phyloP scores from a whole-genome alignment of 2,113 vertebrate species.

The Canis aureus region DNA sequence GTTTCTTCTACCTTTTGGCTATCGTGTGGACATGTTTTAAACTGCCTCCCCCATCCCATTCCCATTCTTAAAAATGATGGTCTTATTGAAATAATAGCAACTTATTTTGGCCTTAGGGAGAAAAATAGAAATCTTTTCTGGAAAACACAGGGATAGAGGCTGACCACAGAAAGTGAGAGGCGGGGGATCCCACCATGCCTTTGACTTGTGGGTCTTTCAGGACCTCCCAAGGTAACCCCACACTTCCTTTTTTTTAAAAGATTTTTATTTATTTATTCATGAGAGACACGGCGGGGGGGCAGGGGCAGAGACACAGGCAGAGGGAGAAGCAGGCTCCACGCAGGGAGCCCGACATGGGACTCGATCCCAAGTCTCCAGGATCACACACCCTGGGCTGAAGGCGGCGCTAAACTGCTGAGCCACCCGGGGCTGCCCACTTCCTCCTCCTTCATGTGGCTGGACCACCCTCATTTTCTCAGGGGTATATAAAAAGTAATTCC shows the following conservation, averaged over 20 bases:
- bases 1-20: background rate
- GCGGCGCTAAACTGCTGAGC: too few species aligned
- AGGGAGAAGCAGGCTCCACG: too few species aligned
- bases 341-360: too few species aligned
- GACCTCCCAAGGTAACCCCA: background rate
- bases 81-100: background rate
- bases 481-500: background rate
- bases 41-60: background rate
- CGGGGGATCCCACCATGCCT: background rate
- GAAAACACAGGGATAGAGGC: background rate
- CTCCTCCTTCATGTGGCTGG: background rate
- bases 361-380: too few species aligned
- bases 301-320: too few species aligned
- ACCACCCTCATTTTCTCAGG: background rate
- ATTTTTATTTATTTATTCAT: too few species aligned
- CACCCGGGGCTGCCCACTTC: background rate
- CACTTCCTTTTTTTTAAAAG: background rate
- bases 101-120: conserved; percentile 1
- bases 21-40: background rate
- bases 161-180: background rate
- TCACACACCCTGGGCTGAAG: too few species aligned
- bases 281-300: too few species aligned
- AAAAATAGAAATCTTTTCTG: background rate
- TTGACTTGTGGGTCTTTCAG: background rate
- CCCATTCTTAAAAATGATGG: background rate